These are phyloP conservation scores for Tetramorium parvispinum DNA, from an alignment of 1,140 invertebrate species.

Conservation along the genomic window DNA sequence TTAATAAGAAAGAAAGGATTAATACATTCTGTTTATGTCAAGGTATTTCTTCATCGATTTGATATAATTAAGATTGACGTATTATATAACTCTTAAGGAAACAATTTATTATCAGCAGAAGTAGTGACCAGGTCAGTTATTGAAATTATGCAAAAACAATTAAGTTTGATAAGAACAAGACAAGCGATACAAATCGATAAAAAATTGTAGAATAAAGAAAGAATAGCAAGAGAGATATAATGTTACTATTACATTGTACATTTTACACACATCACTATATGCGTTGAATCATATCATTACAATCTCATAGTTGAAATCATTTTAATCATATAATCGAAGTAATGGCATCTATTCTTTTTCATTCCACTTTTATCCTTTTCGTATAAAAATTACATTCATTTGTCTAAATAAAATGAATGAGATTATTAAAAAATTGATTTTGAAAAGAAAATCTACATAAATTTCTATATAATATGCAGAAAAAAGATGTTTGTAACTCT, in stretches of 20 bases:
- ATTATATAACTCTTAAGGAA: not conserved
- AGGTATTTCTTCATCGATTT: not conserved
- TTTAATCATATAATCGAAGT: not conserved
- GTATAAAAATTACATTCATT: not conserved
- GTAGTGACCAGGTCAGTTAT: not conserved
- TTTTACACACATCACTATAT: not conserved
- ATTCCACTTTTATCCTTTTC: not conserved
- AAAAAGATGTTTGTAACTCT: not conserved
- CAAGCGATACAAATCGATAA: not conserved
- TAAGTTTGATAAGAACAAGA: not conserved
- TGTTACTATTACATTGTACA: not conserved
- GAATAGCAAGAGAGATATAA: not conserved
- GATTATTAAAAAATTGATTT: not conserved
- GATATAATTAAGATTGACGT: no score
- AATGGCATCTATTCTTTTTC: not conserved
- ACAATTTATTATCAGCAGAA: not conserved
- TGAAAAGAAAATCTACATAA: constrained; percentile 6
- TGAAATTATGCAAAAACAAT: not conserved
- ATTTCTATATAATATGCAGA: not conserved
- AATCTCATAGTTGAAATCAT: not conserved
- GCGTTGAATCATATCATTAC: not conserved
- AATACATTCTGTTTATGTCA: not conserved
- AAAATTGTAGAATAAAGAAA: not conserved
- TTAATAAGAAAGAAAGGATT: not conserved
- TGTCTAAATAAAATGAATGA: not conserved